Conservation (phyloP, 2,113 vertebrate species). For the Eulemur macaco region DNA sequence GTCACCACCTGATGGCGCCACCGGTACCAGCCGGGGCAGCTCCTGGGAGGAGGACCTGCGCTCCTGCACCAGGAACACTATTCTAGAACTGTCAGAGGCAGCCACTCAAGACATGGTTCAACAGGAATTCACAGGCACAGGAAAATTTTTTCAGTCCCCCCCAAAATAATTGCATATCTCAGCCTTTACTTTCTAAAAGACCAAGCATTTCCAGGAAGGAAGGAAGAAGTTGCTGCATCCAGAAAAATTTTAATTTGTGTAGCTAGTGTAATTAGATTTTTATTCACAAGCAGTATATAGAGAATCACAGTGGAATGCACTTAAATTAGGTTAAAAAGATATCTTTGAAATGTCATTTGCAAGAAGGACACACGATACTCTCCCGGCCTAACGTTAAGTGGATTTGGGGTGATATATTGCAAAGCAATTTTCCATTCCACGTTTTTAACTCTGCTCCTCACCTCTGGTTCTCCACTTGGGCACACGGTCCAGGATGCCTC, state of each 20-base stretch:
- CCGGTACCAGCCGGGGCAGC: neutral
- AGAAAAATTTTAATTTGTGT: slow-evolving; percentile 53
- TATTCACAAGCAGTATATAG: slow-evolving; percentile 32
- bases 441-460: neutral
- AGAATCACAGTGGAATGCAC: slow-evolving; percentile 46
- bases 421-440: neutral
- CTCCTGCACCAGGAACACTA: accelerated
- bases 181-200: neutral
- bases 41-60: accelerated
- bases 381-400: neutral
- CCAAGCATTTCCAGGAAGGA: neutral
- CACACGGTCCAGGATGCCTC: neutral
- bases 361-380: neutral
- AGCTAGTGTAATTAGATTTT: slow-evolving; percentile 30
- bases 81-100: accelerated
- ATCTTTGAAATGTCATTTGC: slow-evolving; percentile 61
- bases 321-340: slow-evolving; percentile 54
- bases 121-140: neutral
- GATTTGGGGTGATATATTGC: neutral
- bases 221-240: neutral
- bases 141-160: neutral
- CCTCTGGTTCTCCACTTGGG: neutral
- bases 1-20: neutral
- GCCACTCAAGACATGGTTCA: accelerated
- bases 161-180: neutral